Conservation (phyloP, 2,113 vertebrate species). For the Gambusia holbrooki region DNA sequence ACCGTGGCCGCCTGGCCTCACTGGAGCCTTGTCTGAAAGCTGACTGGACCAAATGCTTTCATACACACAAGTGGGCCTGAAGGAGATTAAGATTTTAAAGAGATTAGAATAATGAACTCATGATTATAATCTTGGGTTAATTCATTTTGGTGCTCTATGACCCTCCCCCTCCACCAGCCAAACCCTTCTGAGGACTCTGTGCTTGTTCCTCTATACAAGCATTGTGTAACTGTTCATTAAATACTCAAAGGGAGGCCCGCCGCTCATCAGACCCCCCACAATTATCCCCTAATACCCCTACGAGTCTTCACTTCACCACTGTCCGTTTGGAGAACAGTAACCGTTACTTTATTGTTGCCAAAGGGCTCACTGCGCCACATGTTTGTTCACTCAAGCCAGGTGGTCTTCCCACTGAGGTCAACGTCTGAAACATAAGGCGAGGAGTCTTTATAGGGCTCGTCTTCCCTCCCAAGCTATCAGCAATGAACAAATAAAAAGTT, state of each 20-base stretch:
- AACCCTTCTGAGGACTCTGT: slow-evolving; percentile 24
- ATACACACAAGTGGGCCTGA: slow-evolving; percentile 63
- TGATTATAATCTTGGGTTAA: slow-evolving; percentile 74
- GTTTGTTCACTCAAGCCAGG: slow-evolving; percentile 66
- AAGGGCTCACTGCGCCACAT: slow-evolving; percentile 57
- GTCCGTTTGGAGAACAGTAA: slow-evolving; percentile 64
- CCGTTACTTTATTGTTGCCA: slow-evolving; percentile 63
- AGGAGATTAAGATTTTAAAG: slow-evolving; percentile 66
- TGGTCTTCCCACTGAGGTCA: slow-evolving; percentile 71
- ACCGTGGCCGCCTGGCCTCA: not conserved
- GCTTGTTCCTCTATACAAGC: slow-evolving; percentile 29
- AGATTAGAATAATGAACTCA: slow-evolving; percentile 75
- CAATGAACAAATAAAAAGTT: slow-evolving; percentile 34
- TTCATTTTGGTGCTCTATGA: slow-evolving; percentile 62
- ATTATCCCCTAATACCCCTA: slow-evolving; percentile 45
- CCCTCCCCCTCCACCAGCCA: slow-evolving; percentile 34
- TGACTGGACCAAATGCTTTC: slow-evolving; percentile 55
- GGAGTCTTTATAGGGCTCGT: slow-evolving; percentile 36
- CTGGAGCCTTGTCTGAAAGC: slow-evolving; percentile 17
- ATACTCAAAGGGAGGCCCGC: slow-evolving; percentile 47
- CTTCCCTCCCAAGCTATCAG: slow-evolving; percentile 23
- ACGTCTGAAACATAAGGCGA: slow-evolving; percentile 57
- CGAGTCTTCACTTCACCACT: slow-evolving; percentile 23
- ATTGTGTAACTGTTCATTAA: slow-evolving; percentile 61
- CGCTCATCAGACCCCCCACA: slow-evolving; percentile 65